Evolutionary conservation across 2,113 vertebrate genomes (phyloP), one percentile per base, ranked within the genome.

Genomic region (Engraulis encrasicolus): DNA sequence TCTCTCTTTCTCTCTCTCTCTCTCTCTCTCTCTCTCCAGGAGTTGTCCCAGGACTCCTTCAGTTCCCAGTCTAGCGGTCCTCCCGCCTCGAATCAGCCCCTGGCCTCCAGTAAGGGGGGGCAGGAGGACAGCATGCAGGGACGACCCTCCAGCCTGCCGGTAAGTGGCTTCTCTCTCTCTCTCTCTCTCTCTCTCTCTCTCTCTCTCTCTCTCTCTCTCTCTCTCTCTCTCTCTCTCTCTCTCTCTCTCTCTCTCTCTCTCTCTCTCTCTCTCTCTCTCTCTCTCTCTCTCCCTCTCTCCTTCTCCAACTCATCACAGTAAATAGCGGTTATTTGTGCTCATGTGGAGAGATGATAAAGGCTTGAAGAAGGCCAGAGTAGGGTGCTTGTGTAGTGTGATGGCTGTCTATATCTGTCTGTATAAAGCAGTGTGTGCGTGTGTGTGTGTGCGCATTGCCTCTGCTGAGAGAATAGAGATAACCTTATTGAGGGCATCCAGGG

Each of bases 41-140:
- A 99, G 95, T 94, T 99, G 86, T 98, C 98, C 94, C 98, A 99
- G 96, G 98, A 99, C 93, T 99, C 98, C 0, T 99, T 99, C 91
- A 98, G 97, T 91, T 99, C 98, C 88, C 98, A 99, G 93, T 95
- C 97, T 88, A 98, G 97, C 34, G 97, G 40, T 3, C 40, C 97
- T 90, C 96, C 97, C 86, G 94, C 98, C 83, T 98, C 98, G 84
- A 96, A 95, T 91, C 96, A 97, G 88, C 96, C 97, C 86, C 94
- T 98, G 95, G 91, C 96, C 94, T 98, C 97, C 91, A 98, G 94
- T 94, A 99, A 99, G 94, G 96, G 94, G 85, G 94, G 96, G 88
- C 96, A 97, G 87, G 98, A 99, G 91, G 98, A 99, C 84, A 95
- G 94, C 93, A 94, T 99, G 96, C 97, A 98, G 93, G 97, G 94